Evolutionary conservation across 1,140 invertebrate species (phyloP).

Genomic region (Agraylea sexmaculata): DNA sequence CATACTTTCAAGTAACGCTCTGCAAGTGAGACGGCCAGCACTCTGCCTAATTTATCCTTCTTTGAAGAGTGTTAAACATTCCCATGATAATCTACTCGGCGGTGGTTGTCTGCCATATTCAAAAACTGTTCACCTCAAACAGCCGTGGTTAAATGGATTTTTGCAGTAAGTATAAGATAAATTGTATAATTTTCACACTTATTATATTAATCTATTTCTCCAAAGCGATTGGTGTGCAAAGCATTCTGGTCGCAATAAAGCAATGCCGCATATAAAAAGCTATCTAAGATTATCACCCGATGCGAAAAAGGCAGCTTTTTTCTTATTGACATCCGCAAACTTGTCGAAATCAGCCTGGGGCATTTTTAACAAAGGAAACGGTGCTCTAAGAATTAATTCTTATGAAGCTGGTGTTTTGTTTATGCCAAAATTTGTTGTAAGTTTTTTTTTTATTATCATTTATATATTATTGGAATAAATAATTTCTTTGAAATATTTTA

Average conservation of each 20-base stretch:
- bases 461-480: neutral
- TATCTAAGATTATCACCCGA: constrained; percentile 68
- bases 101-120: constrained; percentile 86
- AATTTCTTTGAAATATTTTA: constrained; percentile 20
- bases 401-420: constrained; percentile 90
- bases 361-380: constrained; percentile 50
- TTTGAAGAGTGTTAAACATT: constrained; percentile 65
- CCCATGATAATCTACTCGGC: constrained; percentile 72
- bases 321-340: constrained; percentile 84
- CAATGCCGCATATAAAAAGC: constrained; percentile 90
- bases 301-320: constrained; percentile 55
- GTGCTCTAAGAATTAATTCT: constrained; percentile 63
- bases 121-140: constrained; percentile 66
- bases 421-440: constrained; percentile 72
- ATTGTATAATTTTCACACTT: neutral
- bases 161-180: constrained; percentile 53
- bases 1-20: constrained; percentile 23
- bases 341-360: constrained; percentile 95
- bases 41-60: constrained; percentile 41
- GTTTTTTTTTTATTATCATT: constrained; percentile 23
- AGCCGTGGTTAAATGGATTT: constrained; percentile 67
- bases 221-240: constrained; percentile 75
- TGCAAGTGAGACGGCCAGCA: constrained; percentile 28
- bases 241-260: constrained; percentile 50
- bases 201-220: constrained; percentile 21